Evolutionary conservation across 2,888 invertebrate genomes (phyloP), one percentile per base, ranked within the genome.

Genomic region (Tethea ocularis): DNA sequence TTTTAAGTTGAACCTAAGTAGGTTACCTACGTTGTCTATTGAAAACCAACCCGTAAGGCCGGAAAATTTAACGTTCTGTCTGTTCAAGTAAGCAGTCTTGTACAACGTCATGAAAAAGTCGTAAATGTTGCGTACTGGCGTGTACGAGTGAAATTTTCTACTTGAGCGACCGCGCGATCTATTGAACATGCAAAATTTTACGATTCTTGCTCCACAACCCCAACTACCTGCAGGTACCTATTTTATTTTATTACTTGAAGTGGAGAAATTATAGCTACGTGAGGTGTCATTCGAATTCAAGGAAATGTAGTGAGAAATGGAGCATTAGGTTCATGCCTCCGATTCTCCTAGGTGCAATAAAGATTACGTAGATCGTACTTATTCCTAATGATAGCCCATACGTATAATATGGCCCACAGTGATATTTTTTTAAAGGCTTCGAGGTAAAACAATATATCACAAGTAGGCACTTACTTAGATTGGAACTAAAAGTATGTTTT

Each of bases 81-180:
- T 82, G 73, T 76, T 78, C 72, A 75, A 78, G 78, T 76, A 83
- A 72, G 74, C 78, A 78, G 83, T 77, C 83, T 83, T 80, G 79
- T 83, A 82, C 74, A 80, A 82, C 78, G 84, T 83, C 84, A 83
- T 89, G 85, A 87, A 89, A 89, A 86, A 79, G 78, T 86, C 89
- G 89, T 89, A 90, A 91, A 91, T 82, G 88, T 82, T 83, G 84
- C 85, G 46, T 86, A 84, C 79, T 79, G 79, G 80, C 80, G 77
- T 80, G 80, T 84, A 81, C 82, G 78, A 83, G 80, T 81, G 81
- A 84, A 87, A 89, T 89, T 89, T 88, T 86, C 84, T 80, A 76
- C 81, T 84, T 74, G 82, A 87, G 80, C 77, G 79, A 75, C 72
- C 80, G 71, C 77, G 76, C 84, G 81, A 84, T 86, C 81, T 80